Percentiles rank a stretch among this genome's conserved stretches.
Conservation (phyloP, 2,797 vertebrate species). For the Mastacembelus armatus region DNA sequence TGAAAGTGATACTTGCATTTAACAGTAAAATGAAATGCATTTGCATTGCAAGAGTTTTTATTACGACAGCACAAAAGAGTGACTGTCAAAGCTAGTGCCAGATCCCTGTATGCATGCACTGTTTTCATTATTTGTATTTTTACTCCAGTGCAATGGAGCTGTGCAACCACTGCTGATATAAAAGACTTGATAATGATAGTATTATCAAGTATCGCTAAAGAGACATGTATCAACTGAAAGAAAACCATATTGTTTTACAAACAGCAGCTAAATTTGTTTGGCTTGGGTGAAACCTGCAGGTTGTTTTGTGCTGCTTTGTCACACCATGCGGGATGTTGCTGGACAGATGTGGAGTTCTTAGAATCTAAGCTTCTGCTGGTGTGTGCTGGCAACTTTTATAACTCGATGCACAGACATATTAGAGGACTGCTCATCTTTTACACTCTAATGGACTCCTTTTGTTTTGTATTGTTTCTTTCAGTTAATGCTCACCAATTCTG, state of each 20-base stretch:
- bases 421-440: background rate
- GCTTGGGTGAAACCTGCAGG: constrained; percentile 3
- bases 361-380: background rate
- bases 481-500: too few relatives aligned
- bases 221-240: background rate
- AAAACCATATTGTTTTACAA: background rate
- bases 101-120: constrained; percentile 1
- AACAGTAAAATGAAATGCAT: background rate
- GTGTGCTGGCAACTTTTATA: background rate
- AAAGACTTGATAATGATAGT: constrained; percentile 19
- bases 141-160: constrained; percentile 27
- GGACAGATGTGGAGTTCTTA: constrained; percentile 6
- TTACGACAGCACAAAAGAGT: background rate
- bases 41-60: background rate
- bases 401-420: too few relatives aligned
- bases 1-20: background rate
- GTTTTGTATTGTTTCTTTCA: too few relatives aligned
- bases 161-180: constrained; percentile 20
- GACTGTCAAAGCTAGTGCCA: background rate
- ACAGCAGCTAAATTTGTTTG: background rate
- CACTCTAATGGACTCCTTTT: too few relatives aligned
- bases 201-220: constrained; percentile 1
- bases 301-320: constrained; percentile 23
- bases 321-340: constrained; percentile 13
- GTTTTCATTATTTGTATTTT: constrained; percentile 34